phyloP scores from a whole-genome alignment of 2,888 invertebrate genomes.

The Deilephila porcellus region DNA sequence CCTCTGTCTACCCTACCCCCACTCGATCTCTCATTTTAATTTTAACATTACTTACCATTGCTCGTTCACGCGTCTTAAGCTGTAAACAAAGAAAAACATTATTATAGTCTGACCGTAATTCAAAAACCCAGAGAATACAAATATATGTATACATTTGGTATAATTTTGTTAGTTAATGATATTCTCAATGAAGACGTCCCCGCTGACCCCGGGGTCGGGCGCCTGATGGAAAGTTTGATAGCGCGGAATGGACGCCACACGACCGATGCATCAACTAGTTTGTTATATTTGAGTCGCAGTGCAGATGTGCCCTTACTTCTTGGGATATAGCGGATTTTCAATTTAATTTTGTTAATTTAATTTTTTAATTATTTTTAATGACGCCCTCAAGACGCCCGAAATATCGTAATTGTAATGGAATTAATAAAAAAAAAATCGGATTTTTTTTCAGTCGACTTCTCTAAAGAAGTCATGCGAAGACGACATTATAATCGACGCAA shows the following conservation, averaged over 20 bases:
- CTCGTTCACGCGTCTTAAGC: too few relatives aligned
- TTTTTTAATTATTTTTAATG: too few relatives aligned
- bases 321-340: not conserved
- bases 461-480: too few relatives aligned
- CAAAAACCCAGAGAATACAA: not conserved
- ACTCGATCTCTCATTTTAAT: too few relatives aligned
- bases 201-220: conserved; percentile 25
- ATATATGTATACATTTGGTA: not conserved
- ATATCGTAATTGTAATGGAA: too few relatives aligned
- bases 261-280: conserved; percentile 19
- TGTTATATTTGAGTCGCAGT: conserved; percentile 19
- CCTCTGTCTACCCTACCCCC: too few relatives aligned
- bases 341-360: not conserved
- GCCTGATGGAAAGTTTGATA: conserved; percentile 28
- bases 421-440: too few relatives aligned
- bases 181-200: conserved; percentile 27
- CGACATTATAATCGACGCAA: too few relatives aligned
- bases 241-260: conserved; percentile 25
- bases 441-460: too few relatives aligned
- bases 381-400: too few relatives aligned
- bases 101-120: not conserved
- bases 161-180: conserved; percentile 26
- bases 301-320: not conserved
- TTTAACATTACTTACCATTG: too few relatives aligned
- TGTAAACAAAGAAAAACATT: not conserved